These are phyloP conservation scores for Hipparchia sbordonii DNA, from an alignment of 2,888 invertebrate species.

Conservation along the genomic window DNA sequence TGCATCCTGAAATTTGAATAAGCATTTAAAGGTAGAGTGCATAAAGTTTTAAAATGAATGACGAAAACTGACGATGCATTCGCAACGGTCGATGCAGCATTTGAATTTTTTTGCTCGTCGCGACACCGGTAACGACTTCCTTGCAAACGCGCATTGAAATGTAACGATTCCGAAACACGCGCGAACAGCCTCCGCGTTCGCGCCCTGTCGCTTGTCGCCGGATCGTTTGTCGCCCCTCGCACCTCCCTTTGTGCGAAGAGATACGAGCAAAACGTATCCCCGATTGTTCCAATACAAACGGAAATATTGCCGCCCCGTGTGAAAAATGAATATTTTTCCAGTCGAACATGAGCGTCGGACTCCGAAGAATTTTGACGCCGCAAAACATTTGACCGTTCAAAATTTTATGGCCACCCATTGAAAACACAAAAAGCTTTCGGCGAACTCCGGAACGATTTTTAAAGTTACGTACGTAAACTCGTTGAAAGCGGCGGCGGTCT, in stretches of 20 bases:
- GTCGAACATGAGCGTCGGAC: constrained; percentile 44
- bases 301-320: constrained; percentile 60
- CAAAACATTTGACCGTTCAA: constrained; percentile 47
- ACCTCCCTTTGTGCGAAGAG: constrained; percentile 53
- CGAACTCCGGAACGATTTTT: constrained; percentile 46
- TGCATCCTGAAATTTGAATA: constrained; percentile 27
- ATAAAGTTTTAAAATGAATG: constrained; percentile 33
- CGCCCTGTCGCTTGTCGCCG: constrained; percentile 43
- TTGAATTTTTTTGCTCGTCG: constrained; percentile 56
- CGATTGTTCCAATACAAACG: constrained; percentile 70
- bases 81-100: constrained; percentile 55
- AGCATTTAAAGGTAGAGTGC: constrained; percentile 24
- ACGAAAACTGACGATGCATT: constrained; percentile 44
- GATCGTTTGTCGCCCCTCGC: constrained; percentile 35
- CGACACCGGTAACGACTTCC: constrained; percentile 69
- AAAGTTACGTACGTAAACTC: constrained; percentile 47
- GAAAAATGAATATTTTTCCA: constrained; percentile 67
- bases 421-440: constrained; percentile 27
- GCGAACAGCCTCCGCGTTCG: constrained; percentile 45
- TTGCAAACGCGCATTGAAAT: constrained; percentile 61
- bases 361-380: constrained; percentile 47
- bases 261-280: constrained; percentile 57
- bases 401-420: constrained; percentile 34
- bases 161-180: constrained; percentile 61
- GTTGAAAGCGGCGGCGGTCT: constrained; percentile 52